Percentiles rank a stretch among this genome's conserved stretches.
Evolutionary conservation across 2,797 vertebrate species (phyloP).

Genomic region (Phoebastria nigripes): DNA sequence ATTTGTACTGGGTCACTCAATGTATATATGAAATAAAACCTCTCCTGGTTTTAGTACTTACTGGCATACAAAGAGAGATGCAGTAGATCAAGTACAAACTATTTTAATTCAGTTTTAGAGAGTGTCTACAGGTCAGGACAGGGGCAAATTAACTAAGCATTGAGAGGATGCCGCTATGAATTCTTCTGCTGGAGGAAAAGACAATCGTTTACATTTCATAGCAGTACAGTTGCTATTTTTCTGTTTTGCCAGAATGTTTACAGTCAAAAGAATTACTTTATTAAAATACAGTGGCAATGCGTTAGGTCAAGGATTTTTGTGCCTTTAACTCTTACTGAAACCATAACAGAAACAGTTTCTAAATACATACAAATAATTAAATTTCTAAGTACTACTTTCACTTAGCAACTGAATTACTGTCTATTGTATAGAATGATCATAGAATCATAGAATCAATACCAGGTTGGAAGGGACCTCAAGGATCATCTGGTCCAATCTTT

Average conservation of each 20-base stretch:
- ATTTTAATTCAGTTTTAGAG: background rate
- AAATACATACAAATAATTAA: background rate
- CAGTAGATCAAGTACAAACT: background rate
- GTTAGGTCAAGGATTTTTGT: background rate
- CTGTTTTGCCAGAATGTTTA: background rate
- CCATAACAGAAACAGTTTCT: background rate
- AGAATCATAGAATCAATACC: background rate
- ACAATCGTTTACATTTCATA: background rate
- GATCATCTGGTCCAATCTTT: background rate
- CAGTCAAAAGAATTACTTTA: background rate
- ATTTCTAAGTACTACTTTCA: background rate
- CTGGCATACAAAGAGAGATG: background rate
- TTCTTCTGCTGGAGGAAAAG: background rate
- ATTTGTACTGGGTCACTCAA: background rate
- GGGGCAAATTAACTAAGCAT: background rate
- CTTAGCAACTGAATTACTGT: background rate
- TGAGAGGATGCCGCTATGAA: background rate
- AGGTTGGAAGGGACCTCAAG: background rate
- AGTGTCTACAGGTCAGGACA: background rate
- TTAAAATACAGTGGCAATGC: background rate
- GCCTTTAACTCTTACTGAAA: background rate
- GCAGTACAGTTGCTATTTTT: background rate
- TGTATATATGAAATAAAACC: background rate
- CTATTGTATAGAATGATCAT: background rate
- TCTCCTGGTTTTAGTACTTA: background rate